Evolutionary conservation across 2,113 vertebrate genomes (phyloP), one percentile per base, ranked within the genome.

Genomic region (Malaclemys terrapin): DNA sequence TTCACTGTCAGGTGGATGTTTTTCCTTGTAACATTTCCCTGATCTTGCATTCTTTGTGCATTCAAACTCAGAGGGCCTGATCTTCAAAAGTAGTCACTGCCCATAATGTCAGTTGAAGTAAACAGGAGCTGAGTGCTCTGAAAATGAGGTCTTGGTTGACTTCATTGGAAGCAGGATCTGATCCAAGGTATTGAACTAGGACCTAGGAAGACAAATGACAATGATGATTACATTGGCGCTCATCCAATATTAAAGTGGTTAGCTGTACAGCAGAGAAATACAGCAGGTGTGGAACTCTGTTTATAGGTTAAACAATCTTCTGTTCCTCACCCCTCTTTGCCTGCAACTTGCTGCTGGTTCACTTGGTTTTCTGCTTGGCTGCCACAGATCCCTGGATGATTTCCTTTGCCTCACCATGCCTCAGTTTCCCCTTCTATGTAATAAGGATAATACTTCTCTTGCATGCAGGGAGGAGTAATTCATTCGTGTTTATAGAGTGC

Each of bases 101-200:
- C 57, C 22, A 13, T 56, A 90, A 72, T 79, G 88, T 54, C 75
- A 0, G 25, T 86, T 62, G 78, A 83, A 89, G 29, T 56, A 1
- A 0, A 92, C 90, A 80, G 85, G 31, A 42, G 83, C n/a, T 12
- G 53, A 72, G 81, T 0, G 11, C 29, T 69, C 6, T 8, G 20
- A 16, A 91, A 90, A 54, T 9, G 80, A 38, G 3, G 62, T 78
- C 52, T 56, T 20, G 9, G 54, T 49, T 56, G 29, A 57, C 22
- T 50, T 35, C 52, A 12, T 17, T 5, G 49, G 56, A 25, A 86
- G 17, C 8, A 75, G 76, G 59, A 9, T 25, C 27, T 25, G 78
- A 35, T 12, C 9, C 27, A 79, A 22, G 0, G 0, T 80, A 65
- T n/a, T 1, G 11, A 80, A 53, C 16, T n/a, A 0, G 0, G 16